phyloP scores from a whole-genome alignment of 2,113 vertebrate species.

The Clarias gariepinus region DNA sequence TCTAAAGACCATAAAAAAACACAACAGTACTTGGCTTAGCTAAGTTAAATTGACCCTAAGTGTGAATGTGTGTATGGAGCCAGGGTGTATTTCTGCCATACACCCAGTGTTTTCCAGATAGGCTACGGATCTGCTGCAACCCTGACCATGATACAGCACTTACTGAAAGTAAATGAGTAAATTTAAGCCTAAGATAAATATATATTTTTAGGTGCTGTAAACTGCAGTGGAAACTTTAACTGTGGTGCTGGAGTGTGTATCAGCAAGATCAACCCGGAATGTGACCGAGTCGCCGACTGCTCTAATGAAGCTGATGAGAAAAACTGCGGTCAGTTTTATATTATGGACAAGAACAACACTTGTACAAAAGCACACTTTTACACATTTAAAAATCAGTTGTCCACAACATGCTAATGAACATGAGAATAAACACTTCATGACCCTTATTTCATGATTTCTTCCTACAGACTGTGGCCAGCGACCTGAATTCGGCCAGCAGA shows the following conservation, averaged over 20 bases:
- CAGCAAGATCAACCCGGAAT: slow-evolving; percentile 83
- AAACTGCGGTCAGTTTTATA: slow-evolving; percentile 73
- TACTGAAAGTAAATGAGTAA: neutral
- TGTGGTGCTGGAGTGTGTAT: slow-evolving; percentile 79
- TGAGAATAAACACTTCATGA: neutral
- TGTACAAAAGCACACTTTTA: neutral
- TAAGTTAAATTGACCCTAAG: neutral
- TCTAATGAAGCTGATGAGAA: slow-evolving; percentile 75
- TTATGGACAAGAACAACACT: neutral
- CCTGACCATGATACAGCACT: neutral
- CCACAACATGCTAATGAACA: neutral
- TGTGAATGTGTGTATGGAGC: neutral
- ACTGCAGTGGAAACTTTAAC: slow-evolving; percentile 80
- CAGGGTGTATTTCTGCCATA: neutral
- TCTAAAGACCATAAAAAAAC: neutral
- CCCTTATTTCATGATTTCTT: neutral
- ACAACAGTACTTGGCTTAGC: neutral
- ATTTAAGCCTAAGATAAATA: neutral
- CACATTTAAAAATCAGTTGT: neutral
- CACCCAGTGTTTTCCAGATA: neutral
- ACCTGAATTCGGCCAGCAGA: slow-evolving; percentile 68
- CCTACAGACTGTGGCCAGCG: slow-evolving; percentile 82
- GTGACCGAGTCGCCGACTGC: slow-evolving; percentile 82
- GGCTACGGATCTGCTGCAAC: neutral
- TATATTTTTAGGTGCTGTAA: slow-evolving; percentile 60